Base-by-base conservation (phyloP, 2,888 invertebrate species). In the Campoplex nolae region DNA sequence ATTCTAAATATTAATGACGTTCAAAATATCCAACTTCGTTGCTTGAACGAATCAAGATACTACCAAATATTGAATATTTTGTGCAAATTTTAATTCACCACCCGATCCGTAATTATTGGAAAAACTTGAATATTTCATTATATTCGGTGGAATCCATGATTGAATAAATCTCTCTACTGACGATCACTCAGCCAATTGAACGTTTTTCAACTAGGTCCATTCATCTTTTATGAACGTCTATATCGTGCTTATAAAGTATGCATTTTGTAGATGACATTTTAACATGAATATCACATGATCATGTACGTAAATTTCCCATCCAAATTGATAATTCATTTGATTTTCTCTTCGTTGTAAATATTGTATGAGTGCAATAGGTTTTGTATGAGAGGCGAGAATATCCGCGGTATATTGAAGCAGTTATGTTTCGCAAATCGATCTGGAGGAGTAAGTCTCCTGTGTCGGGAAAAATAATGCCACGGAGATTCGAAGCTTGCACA, bases 381-480 rank as follows among this genome's bases (percentile, higher is more conserved):
- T 58, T 58, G 28, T 28, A 58, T n/a, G 2, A 11, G 3, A 18
- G 58, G 11, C 58, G 18, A 32, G 18, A 35, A 67, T 38, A n/a
- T 67, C 65, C 42, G 67, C 38, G n/a, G 42, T 42, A 9, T 67
- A 35, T n/a, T 35, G 35, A 18, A 67, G 8, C 35, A 67, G 8
- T 67, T 16, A 67, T 67, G 35, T 78, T 67, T 32, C 32, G 56
- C 4, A 16, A 67, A 45, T 74, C n/a, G 67, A 78, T 70, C 16
- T 77, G 51, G 51, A 28, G 42, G 65, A 54, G 51, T 16, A 23
- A 32, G 4, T 38, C n/a, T 62, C 42, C 48, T 48, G 9, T 28
- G 3, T 38, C n/a, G 9, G 28, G 13, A 51, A 32, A 54, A 81
- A 73, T 35, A 38, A 45, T 23, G 48, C 82, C 56, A 75, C 45